Evolutionary conservation across 2,797 vertebrate genomes (phyloP), one percentile per base, ranked within the genome.

Genomic region (Oryzias dopingdopingensis): DNA sequence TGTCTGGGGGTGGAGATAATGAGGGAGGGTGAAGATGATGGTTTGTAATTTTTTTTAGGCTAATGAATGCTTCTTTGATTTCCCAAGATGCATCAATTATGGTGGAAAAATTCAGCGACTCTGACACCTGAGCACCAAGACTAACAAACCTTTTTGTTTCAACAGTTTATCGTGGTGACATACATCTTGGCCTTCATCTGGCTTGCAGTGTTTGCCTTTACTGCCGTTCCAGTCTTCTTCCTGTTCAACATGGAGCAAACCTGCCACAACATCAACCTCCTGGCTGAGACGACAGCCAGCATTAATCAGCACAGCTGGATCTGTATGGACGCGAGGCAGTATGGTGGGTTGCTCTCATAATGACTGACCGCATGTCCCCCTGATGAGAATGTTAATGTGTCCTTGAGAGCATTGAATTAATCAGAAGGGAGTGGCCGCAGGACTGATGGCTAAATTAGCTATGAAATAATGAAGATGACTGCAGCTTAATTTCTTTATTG

Each of bases 311-410:
- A 92, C 4, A 62, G 72, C 62, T 91, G 92, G 89, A 90, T 86
- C 86, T 99, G 97, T 84, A 95, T 96, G 4, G 97, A 99, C 26
- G 94, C 96, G 76, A 93, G 97, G 78, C 97, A 98, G 93, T 99
- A 93, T 0, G 96, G 97, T 98, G 88, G 71, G 96, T 84, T 67
- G 67, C 26, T 62, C 64, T 45, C 60, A 20, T 67, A 69, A 79
- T 61, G 68, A 75, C 65, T 65, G 63, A 67, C 74, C 58, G 24
- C 71, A 59, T 47, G 65, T 59, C 52, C 48, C 15, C 73, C 56
- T 79, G 72, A 77, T 43, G 58, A 65, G 83, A 82, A 86, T 82
- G 63, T 49, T 79, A 84, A 87, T 83, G 68, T 41, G 13, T 42
- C 51, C 32, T 20, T 62, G 58, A 60, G 67, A 61, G 57, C 48